Conservation (phyloP, 2,888 invertebrate species). For the Ischnus inquisitorius region DNA sequence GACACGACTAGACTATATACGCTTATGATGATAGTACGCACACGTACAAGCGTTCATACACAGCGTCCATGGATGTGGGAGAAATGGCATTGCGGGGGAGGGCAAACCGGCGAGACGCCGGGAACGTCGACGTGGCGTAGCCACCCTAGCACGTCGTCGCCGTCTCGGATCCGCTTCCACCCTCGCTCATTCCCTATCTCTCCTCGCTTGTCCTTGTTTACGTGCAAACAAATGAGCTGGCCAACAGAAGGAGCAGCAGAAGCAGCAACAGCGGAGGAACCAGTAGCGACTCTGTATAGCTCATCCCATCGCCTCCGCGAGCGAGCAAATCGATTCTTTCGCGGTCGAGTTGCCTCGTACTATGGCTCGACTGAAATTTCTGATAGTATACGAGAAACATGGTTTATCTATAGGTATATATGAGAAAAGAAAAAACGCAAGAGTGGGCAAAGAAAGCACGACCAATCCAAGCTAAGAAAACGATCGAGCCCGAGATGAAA, state of each 20-base stretch:
- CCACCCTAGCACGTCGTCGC: slow-evolving; percentile 60
- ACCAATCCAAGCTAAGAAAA: neutral
- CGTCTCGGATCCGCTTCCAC: slow-evolving; percentile 51
- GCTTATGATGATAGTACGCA: neutral
- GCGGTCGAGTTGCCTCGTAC: slow-evolving; percentile 19
- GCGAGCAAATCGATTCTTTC: slow-evolving; percentile 45
- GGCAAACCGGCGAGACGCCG: slow-evolving; percentile 54
- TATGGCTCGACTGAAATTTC: slow-evolving; percentile 19
- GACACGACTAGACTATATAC: slow-evolving; percentile 48
- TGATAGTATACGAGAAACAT: neutral
- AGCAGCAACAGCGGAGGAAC: slow-evolving; percentile 17
- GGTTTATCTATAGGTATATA: neutral
- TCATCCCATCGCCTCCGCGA: slow-evolving; percentile 8
- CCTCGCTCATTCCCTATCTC: slow-evolving; percentile 28
- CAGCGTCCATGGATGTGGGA: slow-evolving; percentile 23
- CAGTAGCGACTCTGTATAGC: slow-evolving; percentile 3
- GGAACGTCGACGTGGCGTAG: slow-evolving; percentile 56
- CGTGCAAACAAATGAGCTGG: slow-evolving; percentile 66
- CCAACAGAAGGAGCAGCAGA: slow-evolving; percentile 37
- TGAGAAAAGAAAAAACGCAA: neutral
- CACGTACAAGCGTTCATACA: slow-evolving; percentile 1
- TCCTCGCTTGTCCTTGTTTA: slow-evolving; percentile 54
- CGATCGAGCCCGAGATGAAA: neutral
- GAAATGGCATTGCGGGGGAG: slow-evolving; percentile 1
- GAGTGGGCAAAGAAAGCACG: neutral